Percentiles rank a stretch among this genome's conserved stretches.
Conservation (phyloP, 2,797 vertebrate species). For the Lerista edwardsae region DNA sequence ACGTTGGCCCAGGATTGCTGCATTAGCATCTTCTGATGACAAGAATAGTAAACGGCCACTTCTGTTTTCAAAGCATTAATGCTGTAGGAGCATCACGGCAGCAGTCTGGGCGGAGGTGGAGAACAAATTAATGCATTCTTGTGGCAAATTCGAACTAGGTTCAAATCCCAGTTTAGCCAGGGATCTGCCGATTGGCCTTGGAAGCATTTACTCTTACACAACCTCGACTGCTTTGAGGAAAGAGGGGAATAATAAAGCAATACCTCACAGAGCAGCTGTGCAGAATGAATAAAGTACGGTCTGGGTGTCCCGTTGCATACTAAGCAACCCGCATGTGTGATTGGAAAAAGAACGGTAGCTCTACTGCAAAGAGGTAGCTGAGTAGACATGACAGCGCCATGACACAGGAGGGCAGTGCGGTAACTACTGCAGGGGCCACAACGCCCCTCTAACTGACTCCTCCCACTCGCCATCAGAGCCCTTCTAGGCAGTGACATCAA, state of each 20-base stretch:
- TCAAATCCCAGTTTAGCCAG: conserved; percentile 18
- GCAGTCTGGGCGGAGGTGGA: not conserved
- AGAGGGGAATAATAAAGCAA: conserved; percentile 7
- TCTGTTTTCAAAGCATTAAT: not conserved
- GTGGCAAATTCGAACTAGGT: conserved; percentile 15
- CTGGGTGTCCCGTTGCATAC: conserved; percentile 10
- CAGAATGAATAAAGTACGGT: conserved; percentile 2
- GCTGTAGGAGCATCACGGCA: not conserved
- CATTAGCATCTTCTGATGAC: not conserved
- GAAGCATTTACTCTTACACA: not conserved
- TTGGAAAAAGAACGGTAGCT: not conserved
- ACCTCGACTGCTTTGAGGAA: conserved; percentile 10
- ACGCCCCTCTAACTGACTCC: too few relatives aligned
- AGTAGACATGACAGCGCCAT: not conserved
- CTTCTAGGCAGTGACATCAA: too few relatives aligned
- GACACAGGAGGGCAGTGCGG: too few relatives aligned
- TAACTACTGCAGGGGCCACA: too few relatives aligned
- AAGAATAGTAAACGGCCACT: not conserved
- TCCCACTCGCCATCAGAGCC: too few relatives aligned
- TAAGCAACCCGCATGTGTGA: not conserved
- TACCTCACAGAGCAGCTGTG: conserved; percentile 10
- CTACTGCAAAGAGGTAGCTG: not conserved
- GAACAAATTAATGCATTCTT: not conserved
- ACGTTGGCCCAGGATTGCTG: too few relatives aligned
- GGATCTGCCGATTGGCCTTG: conserved; percentile 6